Evolutionary conservation across 2,113 vertebrate genomes (phyloP), one percentile per base, ranked within the genome.

Genomic region (Galbula dea): DNA sequence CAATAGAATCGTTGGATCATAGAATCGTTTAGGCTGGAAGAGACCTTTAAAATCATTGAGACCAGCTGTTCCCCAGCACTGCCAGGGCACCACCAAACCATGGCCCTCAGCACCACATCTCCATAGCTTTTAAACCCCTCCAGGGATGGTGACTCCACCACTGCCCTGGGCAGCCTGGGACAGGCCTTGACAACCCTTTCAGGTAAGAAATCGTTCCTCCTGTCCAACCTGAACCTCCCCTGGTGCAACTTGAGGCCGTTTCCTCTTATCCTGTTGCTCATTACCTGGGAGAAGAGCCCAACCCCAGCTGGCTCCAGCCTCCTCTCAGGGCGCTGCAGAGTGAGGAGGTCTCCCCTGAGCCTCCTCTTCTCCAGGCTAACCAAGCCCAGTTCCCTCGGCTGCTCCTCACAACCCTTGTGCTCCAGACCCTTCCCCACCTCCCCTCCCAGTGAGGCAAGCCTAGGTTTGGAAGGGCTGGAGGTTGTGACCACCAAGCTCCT

Each of bases 401-500:
- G 17, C 26, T 41, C 59, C 59, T 39, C 59, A 27, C 59, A 36
- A 29, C 17, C 19, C 27, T 20, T 15, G 23, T 63, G 39, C 61
- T 41, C 61, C 12, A 63, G 61, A 21, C 27, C 27, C 61, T 30
- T 41, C 37, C 30, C 41, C 55, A 46, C 24, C 43, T 65, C 4
- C 12, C 26, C 10, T 20, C 21, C 54, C 1, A 2, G 19, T 75
- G 48, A 32, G 27, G 36, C 10, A 3, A 5, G 27, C 21, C 6
- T 4, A 43, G 27, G 9, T 36, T 36, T 49, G 24, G n/a, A 20
- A 41, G 12, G 14, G n/a, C 22, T 9, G 22, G 41, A 57, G 26
- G 49, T 29, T 26, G 58, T 0, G 5, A 49, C 12, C 39, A 21
- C 16, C 1, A 0, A 10, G 6, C 11, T 26, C 67, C 23, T 36